phyloP scores from a whole-genome alignment of 37 sponge, comb jelly and placozoan species.

The Beroe ovata region DNA sequence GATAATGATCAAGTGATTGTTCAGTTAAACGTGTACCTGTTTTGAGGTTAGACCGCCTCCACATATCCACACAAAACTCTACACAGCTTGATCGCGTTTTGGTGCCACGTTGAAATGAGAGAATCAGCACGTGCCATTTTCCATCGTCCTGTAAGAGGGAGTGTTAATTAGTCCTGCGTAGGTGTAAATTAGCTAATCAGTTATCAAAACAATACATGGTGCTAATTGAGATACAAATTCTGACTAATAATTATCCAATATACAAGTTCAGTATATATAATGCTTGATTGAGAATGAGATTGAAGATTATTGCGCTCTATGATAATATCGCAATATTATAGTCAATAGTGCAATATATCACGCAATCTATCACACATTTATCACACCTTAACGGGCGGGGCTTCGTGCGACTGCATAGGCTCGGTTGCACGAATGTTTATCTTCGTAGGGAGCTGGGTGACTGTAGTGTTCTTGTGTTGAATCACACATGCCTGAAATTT shows the following conservation, averaged over 20 bases:
- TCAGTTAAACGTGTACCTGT: neutral
- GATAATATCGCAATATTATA: too few relatives aligned
- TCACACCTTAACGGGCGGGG: slow-evolving; percentile 24
- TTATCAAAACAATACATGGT: too few relatives aligned
- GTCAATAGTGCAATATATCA: too few relatives aligned
- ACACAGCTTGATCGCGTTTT: slow-evolving; percentile 45
- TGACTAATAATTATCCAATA: too few relatives aligned
- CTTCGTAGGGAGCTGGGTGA: slow-evolving; percentile 3
- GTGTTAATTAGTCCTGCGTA: too few relatives aligned
- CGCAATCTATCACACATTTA: too few relatives aligned
- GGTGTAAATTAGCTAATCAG: too few relatives aligned
- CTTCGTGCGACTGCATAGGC: slow-evolving; percentile 15
- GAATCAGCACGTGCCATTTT: slow-evolving; percentile 12
- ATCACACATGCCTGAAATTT: slow-evolving; percentile 8
- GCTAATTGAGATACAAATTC: too few relatives aligned
- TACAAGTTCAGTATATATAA: too few relatives aligned
- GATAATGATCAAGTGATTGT: too few relatives aligned
- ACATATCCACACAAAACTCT: slow-evolving; percentile 13
- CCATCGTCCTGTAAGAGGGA: slow-evolving; percentile 67
- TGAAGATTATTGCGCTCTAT: too few relatives aligned
- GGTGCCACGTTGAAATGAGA: slow-evolving; percentile 1
- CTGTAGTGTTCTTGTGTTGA: neutral
- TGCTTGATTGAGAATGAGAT: too few relatives aligned
- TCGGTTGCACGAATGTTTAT: neutral
- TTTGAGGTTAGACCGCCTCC: neutral